Conservation (phyloP, 2,113 vertebrate species). For the Varanus komodoensis region DNA sequence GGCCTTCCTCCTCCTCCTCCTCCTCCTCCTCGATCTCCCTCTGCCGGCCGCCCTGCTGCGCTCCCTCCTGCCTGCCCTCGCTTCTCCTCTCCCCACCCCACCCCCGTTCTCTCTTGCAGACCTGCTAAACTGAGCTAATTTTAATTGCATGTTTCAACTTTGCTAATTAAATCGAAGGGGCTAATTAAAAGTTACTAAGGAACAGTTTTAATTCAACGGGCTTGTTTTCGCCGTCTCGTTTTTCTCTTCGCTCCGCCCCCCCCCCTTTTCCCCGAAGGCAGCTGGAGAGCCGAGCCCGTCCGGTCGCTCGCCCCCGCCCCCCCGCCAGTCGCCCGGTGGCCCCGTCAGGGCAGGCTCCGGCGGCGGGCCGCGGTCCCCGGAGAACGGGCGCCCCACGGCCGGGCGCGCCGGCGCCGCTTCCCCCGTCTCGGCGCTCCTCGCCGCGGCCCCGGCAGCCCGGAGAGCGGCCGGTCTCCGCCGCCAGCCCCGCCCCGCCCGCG, state of each 20-base stretch:
- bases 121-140: constrained; percentile 75
- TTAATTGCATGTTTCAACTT: constrained; percentile 81
- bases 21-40: not conserved
- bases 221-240: not conserved
- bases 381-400: not conserved
- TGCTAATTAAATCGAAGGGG: constrained; percentile 88
- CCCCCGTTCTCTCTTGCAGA: constrained; percentile 63
- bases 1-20: not conserved
- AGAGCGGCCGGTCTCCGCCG: not conserved
- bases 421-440: not conserved
- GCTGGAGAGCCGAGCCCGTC: not conserved
- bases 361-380: too few relatives aligned
- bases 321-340: not conserved
- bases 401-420: not conserved
- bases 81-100: constrained; percentile 48
- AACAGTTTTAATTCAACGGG: constrained; percentile 38
- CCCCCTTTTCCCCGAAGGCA: not conserved
- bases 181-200: constrained; percentile 90
- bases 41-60: constrained; percentile 34
- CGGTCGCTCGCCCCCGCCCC: not conserved
- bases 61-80: constrained; percentile 49
- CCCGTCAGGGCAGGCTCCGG: too few relatives aligned
- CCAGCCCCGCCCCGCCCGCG: not conserved
- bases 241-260: constrained; percentile 23
- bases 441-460: not conserved